Evolutionary conservation across 2,113 vertebrate species (phyloP).

Genomic region (Cyrtonyx montezumae): DNA sequence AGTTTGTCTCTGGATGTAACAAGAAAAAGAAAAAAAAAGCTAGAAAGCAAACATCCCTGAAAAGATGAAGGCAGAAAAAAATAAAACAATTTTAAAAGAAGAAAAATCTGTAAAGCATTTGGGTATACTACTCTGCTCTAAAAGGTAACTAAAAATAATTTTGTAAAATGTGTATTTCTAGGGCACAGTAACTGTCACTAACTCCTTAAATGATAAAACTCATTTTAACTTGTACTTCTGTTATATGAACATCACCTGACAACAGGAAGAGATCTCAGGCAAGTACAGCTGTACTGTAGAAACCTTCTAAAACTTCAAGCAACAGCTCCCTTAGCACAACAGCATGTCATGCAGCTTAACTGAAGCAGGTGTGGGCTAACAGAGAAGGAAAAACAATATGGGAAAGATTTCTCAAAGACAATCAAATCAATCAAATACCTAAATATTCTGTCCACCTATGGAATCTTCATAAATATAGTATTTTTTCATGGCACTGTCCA

Average conservation of each 20-base stretch:
- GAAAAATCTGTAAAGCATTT: not conserved
- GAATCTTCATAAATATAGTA: not conserved
- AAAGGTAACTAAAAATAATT: not conserved
- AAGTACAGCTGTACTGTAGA: not conserved
- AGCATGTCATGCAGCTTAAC: not conserved
- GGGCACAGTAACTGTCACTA: not conserved
- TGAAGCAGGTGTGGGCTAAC: not conserved
- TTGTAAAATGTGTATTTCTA: not conserved
- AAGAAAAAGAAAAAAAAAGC: not conserved
- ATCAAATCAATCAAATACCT: not conserved
- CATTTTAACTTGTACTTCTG: not conserved
- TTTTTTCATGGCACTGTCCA: not conserved
- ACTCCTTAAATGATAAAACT: not conserved
- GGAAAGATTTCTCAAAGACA: not conserved
- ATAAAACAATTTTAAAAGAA: not conserved
- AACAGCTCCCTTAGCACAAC: not conserved
- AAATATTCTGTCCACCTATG: not conserved
- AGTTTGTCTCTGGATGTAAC: not conserved
- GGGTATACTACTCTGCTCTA: not conserved
- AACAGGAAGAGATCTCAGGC: not conserved
- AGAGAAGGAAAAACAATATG: not conserved
- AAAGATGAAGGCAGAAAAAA: not conserved
- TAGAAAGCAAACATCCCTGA: not conserved
- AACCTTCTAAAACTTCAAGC: not conserved
- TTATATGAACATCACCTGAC: not conserved